phyloP scores from a whole-genome alignment of 2,797 vertebrate genomes.

The Lycodopsis pacificus region DNA sequence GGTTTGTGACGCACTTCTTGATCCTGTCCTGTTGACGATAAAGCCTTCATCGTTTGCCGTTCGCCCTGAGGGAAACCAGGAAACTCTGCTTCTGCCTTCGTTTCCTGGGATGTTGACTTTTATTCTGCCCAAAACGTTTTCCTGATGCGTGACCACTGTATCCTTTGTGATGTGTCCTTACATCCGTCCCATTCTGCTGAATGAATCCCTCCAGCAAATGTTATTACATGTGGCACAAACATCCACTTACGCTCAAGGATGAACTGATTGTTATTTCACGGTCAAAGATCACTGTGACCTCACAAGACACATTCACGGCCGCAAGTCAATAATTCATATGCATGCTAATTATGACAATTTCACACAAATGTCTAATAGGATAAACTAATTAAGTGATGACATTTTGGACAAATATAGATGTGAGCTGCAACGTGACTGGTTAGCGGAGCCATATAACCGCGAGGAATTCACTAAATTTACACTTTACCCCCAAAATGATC shows the following conservation, averaged over 20 bases:
- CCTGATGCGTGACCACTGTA: neutral
- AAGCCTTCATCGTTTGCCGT: neutral
- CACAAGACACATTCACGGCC: neutral
- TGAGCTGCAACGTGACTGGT: neutral
- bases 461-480: too few relatives aligned
- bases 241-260: neutral
- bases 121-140: conserved; percentile 1
- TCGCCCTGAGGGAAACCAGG: neutral
- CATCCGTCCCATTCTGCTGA: neutral
- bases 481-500: neutral
- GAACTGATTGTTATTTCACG: neutral
- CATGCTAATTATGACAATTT: neutral
- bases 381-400: neutral
- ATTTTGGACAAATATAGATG: neutral
- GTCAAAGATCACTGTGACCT: neutral
- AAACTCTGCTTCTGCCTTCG: conserved; percentile 16
- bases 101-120: conserved; percentile 1
- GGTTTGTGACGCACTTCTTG: conserved; percentile 59
- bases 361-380: neutral
- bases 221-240: neutral
- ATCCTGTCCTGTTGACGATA: neutral
- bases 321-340: neutral
- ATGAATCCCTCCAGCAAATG: neutral
- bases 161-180: conserved; percentile 8
- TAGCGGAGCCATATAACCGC: neutral